A percentile compares a stretch with the other conserved stretches of the same genome.
phyloP scores from a whole-genome alignment of 1,140 invertebrate genomes.

The Drosophila athabasca region DNA sequence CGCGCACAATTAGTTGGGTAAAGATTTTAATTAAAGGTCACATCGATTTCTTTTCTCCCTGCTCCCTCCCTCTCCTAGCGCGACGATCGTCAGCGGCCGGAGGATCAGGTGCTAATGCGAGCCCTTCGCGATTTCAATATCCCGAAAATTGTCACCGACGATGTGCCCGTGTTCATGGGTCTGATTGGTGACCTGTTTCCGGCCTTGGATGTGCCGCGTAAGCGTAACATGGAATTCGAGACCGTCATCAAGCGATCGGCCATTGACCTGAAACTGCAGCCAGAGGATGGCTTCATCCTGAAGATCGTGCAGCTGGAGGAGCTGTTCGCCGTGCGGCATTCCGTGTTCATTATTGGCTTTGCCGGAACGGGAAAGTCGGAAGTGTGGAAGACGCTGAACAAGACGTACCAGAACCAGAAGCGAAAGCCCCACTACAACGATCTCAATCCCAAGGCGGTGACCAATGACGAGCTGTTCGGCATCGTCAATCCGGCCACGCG shows the following conservation, averaged over 20 bases:
- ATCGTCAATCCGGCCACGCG: constrained; percentile 97
- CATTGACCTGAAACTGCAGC: constrained; percentile 91
- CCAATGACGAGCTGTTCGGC: constrained; percentile 97
- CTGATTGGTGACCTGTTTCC: constrained; percentile 93
- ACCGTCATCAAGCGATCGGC: constrained; percentile 88
- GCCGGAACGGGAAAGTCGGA: constrained; percentile 94
- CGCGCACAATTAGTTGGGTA: constrained; percentile 48
- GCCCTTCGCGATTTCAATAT: constrained; percentile 95
- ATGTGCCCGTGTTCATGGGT: constrained; percentile 93
- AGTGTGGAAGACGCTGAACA: constrained; percentile 93
- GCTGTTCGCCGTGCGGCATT: constrained; percentile 93
- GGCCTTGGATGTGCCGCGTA: constrained; percentile 91
- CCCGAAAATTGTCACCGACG: constrained; percentile 94
- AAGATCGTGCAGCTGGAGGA: constrained; percentile 95
- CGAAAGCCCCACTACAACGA: constrained; percentile 94
- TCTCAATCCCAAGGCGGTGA: constrained; percentile 97
- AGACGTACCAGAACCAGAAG: constrained; percentile 91
- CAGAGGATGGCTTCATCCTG: constrained; percentile 92
- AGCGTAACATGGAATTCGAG: constrained; percentile 91
- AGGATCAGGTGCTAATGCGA: constrained; percentile 92
- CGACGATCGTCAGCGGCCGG: constrained; percentile 88
- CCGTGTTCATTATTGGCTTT: constrained; percentile 93
- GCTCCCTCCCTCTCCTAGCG: constrained; percentile 78
- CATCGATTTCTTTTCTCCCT: not conserved
- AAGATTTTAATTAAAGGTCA: constrained; percentile 49